phyloP scores from a whole-genome alignment of 2,113 vertebrate genomes.

The Fulica atra region DNA sequence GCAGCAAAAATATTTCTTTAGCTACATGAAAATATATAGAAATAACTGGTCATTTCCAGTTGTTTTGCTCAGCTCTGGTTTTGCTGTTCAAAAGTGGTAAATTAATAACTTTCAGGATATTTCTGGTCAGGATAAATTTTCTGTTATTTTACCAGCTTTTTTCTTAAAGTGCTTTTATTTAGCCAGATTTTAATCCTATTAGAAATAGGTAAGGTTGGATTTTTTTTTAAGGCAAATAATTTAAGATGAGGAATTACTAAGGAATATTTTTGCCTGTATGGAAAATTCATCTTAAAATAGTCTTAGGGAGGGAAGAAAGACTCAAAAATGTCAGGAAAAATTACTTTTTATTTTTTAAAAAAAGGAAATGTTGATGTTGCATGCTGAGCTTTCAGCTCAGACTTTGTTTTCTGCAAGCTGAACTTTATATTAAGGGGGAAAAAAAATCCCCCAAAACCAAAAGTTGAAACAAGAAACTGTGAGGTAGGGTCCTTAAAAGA shows the following conservation, averaged over 20 bases:
- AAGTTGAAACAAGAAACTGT: background rate
- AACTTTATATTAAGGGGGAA: background rate
- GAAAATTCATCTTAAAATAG: background rate
- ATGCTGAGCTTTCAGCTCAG: background rate
- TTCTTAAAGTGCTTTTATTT: background rate
- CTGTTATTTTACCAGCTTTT: background rate
- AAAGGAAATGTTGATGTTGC: background rate
- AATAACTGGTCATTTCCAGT: background rate
- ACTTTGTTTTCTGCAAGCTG: background rate
- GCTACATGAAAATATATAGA: background rate
- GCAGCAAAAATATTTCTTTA: background rate
- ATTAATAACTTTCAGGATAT: background rate
- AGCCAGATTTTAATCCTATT: background rate
- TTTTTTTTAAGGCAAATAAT: background rate
- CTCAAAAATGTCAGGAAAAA: background rate
- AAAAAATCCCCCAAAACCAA: background rate
- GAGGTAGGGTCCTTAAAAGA: background rate
- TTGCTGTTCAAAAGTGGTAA: background rate
- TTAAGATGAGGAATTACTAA: background rate
- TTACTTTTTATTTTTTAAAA: background rate
- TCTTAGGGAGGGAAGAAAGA: background rate
- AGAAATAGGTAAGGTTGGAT: background rate
- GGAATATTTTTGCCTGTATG: background rate
- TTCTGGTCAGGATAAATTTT: background rate
- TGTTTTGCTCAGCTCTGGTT: background rate